These are phyloP conservation scores for Calypte anna DNA, from an alignment of 2,113 vertebrate species.

Conservation along the genomic window DNA sequence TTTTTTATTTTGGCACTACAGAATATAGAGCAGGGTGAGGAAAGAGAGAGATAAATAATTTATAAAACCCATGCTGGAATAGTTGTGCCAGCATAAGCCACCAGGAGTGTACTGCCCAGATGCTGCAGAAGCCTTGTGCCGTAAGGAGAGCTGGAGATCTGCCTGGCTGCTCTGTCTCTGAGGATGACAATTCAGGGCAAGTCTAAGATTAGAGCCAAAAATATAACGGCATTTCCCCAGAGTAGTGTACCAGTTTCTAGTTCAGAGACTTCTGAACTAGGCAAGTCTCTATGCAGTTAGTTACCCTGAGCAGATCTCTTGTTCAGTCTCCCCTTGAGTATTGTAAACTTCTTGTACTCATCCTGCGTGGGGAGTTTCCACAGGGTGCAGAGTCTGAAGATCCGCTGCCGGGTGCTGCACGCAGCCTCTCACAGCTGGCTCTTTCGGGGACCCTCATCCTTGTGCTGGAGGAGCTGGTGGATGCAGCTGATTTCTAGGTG, in stretches of 20 bases:
- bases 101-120: neutral
- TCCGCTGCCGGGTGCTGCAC: rapidly evolving
- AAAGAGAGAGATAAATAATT: neutral
- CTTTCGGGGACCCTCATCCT: neutral
- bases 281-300: neutral
- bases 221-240: neutral
- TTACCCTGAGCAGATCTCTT: neutral
- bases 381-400: rapidly evolving
- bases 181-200: neutral
- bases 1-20: neutral
- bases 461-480: neutral
- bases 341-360: neutral
- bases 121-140: neutral
- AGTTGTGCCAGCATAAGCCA: neutral
- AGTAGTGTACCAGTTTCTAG: neutral
- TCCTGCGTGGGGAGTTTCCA: neutral
- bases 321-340: neutral
- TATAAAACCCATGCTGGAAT: neutral
- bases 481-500: neutral
- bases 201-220: neutral
- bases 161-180: neutral
- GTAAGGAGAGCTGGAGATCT: neutral
- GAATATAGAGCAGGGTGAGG: neutral
- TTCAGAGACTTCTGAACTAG: neutral
- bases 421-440: neutral